Evolutionary conservation across 2,888 invertebrate species (phyloP), one percentile per base, ranked within the genome.

Genomic region (Notodonta ziczac): DNA sequence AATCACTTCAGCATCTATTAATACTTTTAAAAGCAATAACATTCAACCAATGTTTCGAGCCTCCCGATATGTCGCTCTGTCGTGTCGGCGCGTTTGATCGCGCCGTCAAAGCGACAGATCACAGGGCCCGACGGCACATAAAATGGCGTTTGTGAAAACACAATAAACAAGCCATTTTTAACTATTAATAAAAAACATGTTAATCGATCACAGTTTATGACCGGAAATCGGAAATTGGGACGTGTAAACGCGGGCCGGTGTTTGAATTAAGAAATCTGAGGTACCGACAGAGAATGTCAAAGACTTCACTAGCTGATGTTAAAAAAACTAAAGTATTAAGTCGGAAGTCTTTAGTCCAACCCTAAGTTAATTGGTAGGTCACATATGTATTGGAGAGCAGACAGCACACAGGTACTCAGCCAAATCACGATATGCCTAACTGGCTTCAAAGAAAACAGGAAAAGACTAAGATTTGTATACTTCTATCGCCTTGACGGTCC

Each of bases 71-170:
- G 90, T 85, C 88, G 87, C 83, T 80, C 85, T 83, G 79, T 83
- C 80, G 80, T 61, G 81, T 80, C 89, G 90, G 89, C 78, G 66
- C 73, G 83, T 91, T 90, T 90, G 89, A 91, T 87, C 86, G 56
- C 75, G 60, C 82, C 76, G 83, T 88, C 89, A 89, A 89, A 89
- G 87, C 52, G 69, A 69, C 63, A 67, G 74, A 76, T 82, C 82
- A 82, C 77, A 82, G 68, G 73, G 63, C 69, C 67, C 76, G 80
- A 69, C 75, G 69, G 64, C 58, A 76, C 81, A 75, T 81, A 80
- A 82, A 81, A 72, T 75, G 78, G 72, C 71, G 73, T 74, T 63
- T 76, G 78, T 77, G 76, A 74, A 77, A 72, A 77, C 75, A 81
- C 77, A 80, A 75, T 76, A 77, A 81, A 81, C 78, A 76, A 9